Evolutionary conservation across 2,888 invertebrate species (phyloP).

Genomic region (Cephalotes varians): DNA sequence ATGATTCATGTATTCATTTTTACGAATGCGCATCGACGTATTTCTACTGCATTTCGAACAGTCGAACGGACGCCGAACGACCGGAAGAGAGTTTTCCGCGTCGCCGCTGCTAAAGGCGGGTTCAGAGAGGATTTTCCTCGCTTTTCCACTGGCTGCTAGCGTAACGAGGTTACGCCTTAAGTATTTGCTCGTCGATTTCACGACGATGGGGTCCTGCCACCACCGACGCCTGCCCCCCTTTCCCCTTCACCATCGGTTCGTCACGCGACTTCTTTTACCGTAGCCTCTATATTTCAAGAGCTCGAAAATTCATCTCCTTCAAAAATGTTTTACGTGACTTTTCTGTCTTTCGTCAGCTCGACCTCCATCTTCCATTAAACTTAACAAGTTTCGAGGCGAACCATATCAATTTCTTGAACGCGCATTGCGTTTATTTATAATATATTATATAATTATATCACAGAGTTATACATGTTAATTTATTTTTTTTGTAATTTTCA

Average conservation of each 20-base stretch:
- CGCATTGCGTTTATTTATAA: background rate
- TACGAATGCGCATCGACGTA: constrained; percentile 42
- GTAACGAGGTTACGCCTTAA: constrained; percentile 82
- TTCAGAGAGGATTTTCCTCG: constrained; percentile 71
- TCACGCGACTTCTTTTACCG: constrained; percentile 48
- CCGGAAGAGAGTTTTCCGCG: constrained; percentile 82
- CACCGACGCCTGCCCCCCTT: constrained; percentile 30
- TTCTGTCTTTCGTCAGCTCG: constrained; percentile 50
- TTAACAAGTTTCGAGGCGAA: constrained; percentile 33
- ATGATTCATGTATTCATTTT: constrained; percentile 59
- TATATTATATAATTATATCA: background rate
- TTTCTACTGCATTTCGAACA: constrained; percentile 63
- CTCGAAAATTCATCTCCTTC: constrained; percentile 68
- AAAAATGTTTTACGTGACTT: constrained; percentile 71
- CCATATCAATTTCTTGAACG: constrained; percentile 10
- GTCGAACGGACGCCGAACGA: constrained; percentile 75
- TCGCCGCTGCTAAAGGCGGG: constrained; percentile 72
- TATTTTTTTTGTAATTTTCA: background rate
- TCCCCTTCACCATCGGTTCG: constrained; percentile 27
- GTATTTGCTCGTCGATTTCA: constrained; percentile 81
- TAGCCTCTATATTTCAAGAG: constrained; percentile 56
- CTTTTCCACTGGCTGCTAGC: constrained; percentile 73
- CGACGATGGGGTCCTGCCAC: constrained; percentile 64
- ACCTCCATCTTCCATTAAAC: constrained; percentile 36
- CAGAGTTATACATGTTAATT: background rate